phyloP scores from a whole-genome alignment of 2,797 vertebrate species.

The Cossypha polioptera region DNA sequence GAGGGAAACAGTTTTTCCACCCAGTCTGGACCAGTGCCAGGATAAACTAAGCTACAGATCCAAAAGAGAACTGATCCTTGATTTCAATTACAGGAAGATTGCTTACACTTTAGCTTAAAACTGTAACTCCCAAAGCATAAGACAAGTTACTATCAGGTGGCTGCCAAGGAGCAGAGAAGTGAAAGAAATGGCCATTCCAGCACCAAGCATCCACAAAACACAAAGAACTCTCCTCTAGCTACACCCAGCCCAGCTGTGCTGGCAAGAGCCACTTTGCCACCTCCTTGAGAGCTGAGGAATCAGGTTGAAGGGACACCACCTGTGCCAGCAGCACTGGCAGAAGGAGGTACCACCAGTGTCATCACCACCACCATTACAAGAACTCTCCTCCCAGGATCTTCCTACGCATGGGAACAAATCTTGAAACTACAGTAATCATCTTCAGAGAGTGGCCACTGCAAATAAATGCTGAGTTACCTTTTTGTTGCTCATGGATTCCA shows the following conservation, averaged over 20 bases:
- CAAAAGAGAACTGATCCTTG: slow-evolving; percentile 4
- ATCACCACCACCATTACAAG: background rate
- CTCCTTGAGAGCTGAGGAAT: background rate
- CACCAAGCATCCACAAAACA: background rate
- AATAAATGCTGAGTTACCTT: background rate
- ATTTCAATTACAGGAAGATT: slow-evolving; percentile 25
- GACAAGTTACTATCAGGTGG: background rate
- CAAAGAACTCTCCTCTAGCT: background rate
- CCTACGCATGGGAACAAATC: too few relatives aligned
- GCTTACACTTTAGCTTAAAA: background rate
- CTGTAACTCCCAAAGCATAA: background rate
- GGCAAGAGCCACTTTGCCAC: background rate
- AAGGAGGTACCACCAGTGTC: background rate
- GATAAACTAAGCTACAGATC: slow-evolving; percentile 8
- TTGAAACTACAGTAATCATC: background rate
- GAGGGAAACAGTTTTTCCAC: slow-evolving; percentile 23
- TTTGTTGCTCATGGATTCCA: background rate
- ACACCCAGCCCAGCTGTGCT: background rate
- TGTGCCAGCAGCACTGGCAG: background rate
- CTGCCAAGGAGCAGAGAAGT: background rate
- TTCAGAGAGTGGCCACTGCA: background rate
- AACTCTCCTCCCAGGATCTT: background rate
- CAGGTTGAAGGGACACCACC: background rate
- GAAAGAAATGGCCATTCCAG: background rate
- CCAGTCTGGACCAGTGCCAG: slow-evolving; percentile 17